Percentiles rank a stretch among this genome's conserved stretches.
Conservation (phyloP, 1,140 invertebrate species). For the Cydia fagiglandana region DNA sequence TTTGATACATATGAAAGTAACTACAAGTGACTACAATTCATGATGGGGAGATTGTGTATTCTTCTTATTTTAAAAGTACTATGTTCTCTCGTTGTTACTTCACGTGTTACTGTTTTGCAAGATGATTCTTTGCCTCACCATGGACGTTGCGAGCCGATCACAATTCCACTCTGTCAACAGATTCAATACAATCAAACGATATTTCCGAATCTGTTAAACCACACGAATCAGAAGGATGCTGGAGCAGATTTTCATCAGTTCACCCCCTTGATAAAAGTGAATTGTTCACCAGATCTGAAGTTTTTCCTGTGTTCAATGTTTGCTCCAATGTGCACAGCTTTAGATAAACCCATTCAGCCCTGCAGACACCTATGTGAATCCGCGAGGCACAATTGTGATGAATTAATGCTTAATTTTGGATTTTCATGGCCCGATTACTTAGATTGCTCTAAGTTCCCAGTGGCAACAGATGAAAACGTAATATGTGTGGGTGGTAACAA, state of each 20-base stretch:
- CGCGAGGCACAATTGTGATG: slow-evolving; percentile 92
- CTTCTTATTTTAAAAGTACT: slow-evolving; percentile 57
- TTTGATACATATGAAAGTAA: not conserved
- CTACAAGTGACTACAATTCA: not conserved
- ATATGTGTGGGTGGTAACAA: slow-evolving; percentile 94
- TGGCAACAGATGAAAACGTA: slow-evolving; percentile 81
- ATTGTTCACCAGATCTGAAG: slow-evolving; percentile 95
- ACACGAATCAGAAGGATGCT: slow-evolving; percentile 97
- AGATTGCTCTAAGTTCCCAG: slow-evolving; percentile 95
- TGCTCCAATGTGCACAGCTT: slow-evolving; percentile 96
- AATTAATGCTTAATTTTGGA: slow-evolving; percentile 94
- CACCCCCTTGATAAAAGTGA: slow-evolving; percentile 96
- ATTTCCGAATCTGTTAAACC: slow-evolving; percentile 96
- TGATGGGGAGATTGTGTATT: slow-evolving; percentile 57
- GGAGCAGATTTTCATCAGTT: slow-evolving; percentile 96
- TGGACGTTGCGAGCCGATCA: slow-evolving; percentile 94
- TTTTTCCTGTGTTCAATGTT: slow-evolving; percentile 98
- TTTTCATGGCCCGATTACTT: slow-evolving; percentile 96
- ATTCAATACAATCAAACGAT: slow-evolving; percentile 97
- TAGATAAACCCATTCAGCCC: slow-evolving; percentile 94
- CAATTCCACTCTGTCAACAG: slow-evolving; percentile 94
- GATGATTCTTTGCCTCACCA: slow-evolving; percentile 84
- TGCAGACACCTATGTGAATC: slow-evolving; percentile 95
- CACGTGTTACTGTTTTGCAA: slow-evolving; percentile 70
- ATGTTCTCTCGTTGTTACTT: slow-evolving; percentile 58